These are phyloP conservation scores for Orthosia incerta DNA, from an alignment of 2,888 invertebrate species.

Conservation along the genomic window DNA sequence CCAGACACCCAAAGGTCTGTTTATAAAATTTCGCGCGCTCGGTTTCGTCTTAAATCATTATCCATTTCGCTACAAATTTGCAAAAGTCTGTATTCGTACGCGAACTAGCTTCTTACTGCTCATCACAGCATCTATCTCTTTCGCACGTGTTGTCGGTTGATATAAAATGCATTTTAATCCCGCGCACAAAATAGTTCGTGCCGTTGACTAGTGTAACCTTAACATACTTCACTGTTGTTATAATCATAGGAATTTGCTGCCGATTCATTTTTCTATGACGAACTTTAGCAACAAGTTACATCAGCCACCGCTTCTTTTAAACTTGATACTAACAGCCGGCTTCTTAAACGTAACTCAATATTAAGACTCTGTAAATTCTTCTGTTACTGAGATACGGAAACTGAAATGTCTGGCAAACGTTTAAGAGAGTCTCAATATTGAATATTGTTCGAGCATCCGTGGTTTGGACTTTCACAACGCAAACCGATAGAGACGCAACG, in stretches of 20 bases:
- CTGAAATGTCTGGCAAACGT: background rate
- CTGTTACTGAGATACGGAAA: background rate
- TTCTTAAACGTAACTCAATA: background rate
- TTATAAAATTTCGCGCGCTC: too few relatives aligned
- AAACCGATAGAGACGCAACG: constrained; percentile 42
- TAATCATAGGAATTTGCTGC: constrained; percentile 35
- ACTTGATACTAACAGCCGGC: background rate
- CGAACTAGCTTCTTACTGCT: too few relatives aligned
- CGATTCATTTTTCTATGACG: constrained; percentile 29
- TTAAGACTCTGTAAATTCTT: background rate
- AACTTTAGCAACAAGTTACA: constrained; percentile 23
- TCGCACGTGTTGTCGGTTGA: too few relatives aligned
- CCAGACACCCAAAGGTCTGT: too few relatives aligned
- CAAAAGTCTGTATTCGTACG: too few relatives aligned
- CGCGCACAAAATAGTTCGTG: too few relatives aligned
- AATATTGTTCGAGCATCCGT: background rate
- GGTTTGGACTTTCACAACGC: constrained; percentile 27
- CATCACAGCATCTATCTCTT: too few relatives aligned
- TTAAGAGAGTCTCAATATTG: background rate
- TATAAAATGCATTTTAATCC: too few relatives aligned
- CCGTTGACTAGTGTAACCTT: too few relatives aligned
- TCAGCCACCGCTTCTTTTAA: constrained; percentile 32
- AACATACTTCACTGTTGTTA: background rate
- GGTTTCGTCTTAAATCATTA: too few relatives aligned
- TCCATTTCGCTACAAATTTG: too few relatives aligned